Conservation (phyloP, 2,888 invertebrate genomes). For the Eristalinus aeneus region DNA sequence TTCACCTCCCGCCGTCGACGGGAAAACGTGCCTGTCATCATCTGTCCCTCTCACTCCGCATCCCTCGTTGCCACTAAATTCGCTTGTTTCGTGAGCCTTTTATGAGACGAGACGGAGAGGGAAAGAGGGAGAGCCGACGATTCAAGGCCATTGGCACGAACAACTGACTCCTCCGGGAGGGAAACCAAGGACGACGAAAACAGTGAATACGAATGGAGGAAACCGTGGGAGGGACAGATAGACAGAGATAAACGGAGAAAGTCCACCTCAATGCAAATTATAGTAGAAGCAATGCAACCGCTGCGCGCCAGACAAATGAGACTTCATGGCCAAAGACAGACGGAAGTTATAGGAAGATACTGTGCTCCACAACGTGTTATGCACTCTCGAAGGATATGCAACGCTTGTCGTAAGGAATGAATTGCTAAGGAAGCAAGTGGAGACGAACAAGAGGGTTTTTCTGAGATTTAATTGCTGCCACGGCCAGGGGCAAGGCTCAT, state of each 20-base stretch:
- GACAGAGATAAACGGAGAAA: slow-evolving; percentile 16
- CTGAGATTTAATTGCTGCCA: neutral
- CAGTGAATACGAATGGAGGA: neutral
- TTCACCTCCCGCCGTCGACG: slow-evolving; percentile 12
- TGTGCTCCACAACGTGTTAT: neutral
- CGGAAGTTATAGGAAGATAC: slow-evolving; percentile 52
- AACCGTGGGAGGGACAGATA: slow-evolving; percentile 9
- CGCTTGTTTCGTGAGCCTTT: slow-evolving; percentile 4
- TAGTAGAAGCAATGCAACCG: slow-evolving; percentile 6
- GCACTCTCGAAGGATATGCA: neutral
- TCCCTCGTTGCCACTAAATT: slow-evolving; percentile 13
- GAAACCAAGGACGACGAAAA: slow-evolving; percentile 3
- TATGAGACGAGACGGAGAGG: neutral
- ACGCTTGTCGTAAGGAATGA: too few relatives aligned
- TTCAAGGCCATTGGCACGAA: slow-evolving; percentile 22
- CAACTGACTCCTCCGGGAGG: neutral
- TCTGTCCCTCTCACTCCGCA: neutral
- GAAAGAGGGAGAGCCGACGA: neutral
- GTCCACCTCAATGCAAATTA: slow-evolving; percentile 56
- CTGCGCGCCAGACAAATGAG: slow-evolving; percentile 49
- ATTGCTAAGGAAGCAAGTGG: too few relatives aligned
- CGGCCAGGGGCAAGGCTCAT: neutral
- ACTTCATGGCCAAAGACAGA: slow-evolving; percentile 54
- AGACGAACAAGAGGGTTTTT: neutral
- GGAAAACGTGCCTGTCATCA: neutral